Evolutionary conservation across 2,888 invertebrate species (phyloP).

Genomic region (Lasioglossum marginatum): DNA sequence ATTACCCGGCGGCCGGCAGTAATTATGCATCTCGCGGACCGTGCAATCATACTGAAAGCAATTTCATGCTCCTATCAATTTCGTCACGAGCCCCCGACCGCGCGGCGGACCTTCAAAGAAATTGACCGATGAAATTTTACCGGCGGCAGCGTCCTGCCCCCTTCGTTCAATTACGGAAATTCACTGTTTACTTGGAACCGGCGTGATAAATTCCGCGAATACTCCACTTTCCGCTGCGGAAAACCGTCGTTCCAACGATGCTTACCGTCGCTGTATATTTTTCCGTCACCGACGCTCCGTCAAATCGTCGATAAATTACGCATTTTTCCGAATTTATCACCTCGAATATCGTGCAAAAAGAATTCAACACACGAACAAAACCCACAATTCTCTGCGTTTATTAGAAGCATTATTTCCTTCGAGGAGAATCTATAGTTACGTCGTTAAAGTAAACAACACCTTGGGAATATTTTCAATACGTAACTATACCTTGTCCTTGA

Average conservation of each 20-base stretch:
- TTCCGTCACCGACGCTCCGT: neutral
- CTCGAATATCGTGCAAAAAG: neutral
- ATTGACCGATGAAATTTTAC: slow-evolving; percentile 17
- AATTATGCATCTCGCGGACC: slow-evolving; percentile 27
- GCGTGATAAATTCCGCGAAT: slow-evolving; percentile 10
- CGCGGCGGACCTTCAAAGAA: neutral
- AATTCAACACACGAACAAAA: neutral
- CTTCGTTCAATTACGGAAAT: slow-evolving; percentile 26
- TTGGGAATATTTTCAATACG: neutral
- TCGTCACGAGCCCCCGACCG: neutral
- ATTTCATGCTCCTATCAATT: slow-evolving; percentile 34
- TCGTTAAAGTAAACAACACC: neutral
- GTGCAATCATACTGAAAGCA: slow-evolving; percentile 41
- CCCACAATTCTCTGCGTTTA: neutral
- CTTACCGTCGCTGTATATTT: neutral
- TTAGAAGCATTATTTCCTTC: neutral
- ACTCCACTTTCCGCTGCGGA: too few species aligned
- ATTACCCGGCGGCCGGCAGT: slow-evolving; percentile 4
- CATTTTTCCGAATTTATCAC: neutral
- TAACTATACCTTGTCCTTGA: neutral
- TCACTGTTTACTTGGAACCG: slow-evolving; percentile 24
- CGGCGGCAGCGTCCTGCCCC: neutral
- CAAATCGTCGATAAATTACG: neutral
- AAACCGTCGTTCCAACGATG: slow-evolving; percentile 1
- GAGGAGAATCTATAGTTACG: too few species aligned